phyloP scores from a whole-genome alignment of 2,797 vertebrate species.

The Takifugu rubripes region DNA sequence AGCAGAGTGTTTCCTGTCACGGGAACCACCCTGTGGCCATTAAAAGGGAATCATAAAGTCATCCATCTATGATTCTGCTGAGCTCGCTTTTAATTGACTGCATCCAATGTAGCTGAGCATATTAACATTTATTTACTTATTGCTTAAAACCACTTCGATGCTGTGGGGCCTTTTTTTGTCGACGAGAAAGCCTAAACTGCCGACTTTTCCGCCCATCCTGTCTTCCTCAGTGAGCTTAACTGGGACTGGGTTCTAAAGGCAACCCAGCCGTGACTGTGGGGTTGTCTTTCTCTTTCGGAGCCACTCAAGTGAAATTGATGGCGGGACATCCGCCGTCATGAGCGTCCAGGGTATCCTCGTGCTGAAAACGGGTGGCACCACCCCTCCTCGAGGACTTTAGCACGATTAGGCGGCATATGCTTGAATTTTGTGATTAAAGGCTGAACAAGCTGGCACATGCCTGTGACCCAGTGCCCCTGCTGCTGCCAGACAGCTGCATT shows the following conservation, averaged over 20 bases:
- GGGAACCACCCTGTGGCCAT: conserved; percentile 16
- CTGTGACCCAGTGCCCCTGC: conserved; percentile 14
- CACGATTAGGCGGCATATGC: conserved; percentile 15
- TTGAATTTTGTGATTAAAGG: conserved; percentile 25
- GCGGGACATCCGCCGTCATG: not conserved
- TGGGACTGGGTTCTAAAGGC: conserved; percentile 30
- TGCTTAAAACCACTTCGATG: conserved; percentile 5
- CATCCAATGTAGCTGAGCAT: conserved; percentile 31
- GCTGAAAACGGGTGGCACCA: conserved; percentile 3
- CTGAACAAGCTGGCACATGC: conserved; percentile 21
- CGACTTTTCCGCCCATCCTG: too few relatives aligned
- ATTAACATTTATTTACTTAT: conserved; percentile 19
- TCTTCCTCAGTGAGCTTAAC: conserved; percentile 35
- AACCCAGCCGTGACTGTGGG: too few relatives aligned
- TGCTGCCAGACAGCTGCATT: conserved; percentile 37
- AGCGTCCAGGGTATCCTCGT: conserved; percentile 1
- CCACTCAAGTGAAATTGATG: conserved; percentile 12
- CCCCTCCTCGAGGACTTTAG: not conserved
- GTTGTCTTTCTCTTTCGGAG: conserved; percentile 26
- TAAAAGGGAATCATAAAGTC: conserved; percentile 29
- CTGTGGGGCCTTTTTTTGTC: not conserved
- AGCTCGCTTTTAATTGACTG: conserved; percentile 29
- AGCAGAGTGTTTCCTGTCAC: conserved; percentile 29
- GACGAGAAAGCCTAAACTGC: too few relatives aligned
- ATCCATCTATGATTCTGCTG: conserved; percentile 15